Conservation (phyloP, 2,888 invertebrate genomes). For the Dione juno region DNA sequence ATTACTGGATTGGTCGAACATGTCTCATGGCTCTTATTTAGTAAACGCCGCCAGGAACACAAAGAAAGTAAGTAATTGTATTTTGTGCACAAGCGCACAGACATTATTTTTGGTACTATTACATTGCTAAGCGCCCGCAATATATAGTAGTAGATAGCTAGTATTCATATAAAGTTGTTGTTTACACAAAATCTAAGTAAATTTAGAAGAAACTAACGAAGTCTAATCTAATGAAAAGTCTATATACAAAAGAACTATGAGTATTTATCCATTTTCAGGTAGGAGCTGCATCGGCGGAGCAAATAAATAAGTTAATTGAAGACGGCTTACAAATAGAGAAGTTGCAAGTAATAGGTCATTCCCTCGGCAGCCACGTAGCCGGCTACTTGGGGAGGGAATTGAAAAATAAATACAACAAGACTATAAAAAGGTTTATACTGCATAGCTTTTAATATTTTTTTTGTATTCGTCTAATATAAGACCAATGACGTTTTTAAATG, state of each 20-base stretch:
- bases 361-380: slow-evolving; percentile 78
- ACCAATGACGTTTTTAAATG: neutral
- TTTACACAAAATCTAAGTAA: neutral
- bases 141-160: too few relatives aligned
- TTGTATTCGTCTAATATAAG: neutral
- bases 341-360: slow-evolving; percentile 77
- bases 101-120: too few relatives aligned
- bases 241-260: neutral
- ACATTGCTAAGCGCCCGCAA: too few relatives aligned
- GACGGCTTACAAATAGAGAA: slow-evolving; percentile 65
- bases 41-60: slow-evolving; percentile 85
- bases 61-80: slow-evolving; percentile 80
- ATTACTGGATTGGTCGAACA: slow-evolving; percentile 80
- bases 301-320: slow-evolving; percentile 67
- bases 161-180: neutral
- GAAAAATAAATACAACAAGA: slow-evolving; percentile 69
- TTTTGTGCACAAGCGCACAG: too few relatives aligned
- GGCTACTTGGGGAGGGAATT: slow-evolving; percentile 76
- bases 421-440: slow-evolving; percentile 65
- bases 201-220: too few relatives aligned
- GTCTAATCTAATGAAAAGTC: neutral
- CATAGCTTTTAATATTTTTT: neutral
- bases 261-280: slow-evolving; percentile 61
- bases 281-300: slow-evolving; percentile 69
- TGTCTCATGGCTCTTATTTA: slow-evolving; percentile 80